Evolutionary conservation across 2,797 vertebrate species (phyloP).

Genomic region (Intellagama lesueurii): DNA sequence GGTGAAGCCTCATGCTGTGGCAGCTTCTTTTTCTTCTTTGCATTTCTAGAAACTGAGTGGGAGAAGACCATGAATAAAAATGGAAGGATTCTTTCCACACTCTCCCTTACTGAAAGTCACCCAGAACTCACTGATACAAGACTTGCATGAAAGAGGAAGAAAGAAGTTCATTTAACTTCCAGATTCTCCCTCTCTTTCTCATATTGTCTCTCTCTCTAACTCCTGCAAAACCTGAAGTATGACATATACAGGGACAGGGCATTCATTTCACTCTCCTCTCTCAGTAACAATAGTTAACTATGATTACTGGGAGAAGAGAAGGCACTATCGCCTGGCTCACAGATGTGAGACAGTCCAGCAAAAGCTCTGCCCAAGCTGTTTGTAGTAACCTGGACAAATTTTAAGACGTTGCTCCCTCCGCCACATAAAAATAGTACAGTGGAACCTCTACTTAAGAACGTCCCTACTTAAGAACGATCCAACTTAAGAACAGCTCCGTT

Average conservation of each 20-base stretch:
- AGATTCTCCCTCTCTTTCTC: too few relatives aligned
- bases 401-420: not conserved
- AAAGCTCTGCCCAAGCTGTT: not conserved
- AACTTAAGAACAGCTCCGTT: too few relatives aligned
- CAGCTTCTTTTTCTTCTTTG: constrained; percentile 43
- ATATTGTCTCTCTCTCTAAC: too few relatives aligned
- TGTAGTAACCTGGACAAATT: not conserved
- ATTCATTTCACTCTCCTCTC: too few relatives aligned
- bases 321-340: not conserved
- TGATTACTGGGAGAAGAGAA: not conserved
- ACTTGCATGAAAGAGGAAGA: not conserved
- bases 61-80: not conserved
- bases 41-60: constrained; percentile 3
- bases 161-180: not conserved
- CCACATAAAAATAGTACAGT: not conserved
- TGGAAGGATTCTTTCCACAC: not conserved
- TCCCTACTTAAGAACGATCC: too few relatives aligned
- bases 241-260: too few relatives aligned
- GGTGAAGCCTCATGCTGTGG: constrained; percentile 5
- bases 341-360: not conserved
- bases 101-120: not conserved
- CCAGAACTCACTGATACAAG: not conserved
- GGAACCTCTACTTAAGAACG: too few relatives aligned
- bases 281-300: not conserved
- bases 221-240: too few relatives aligned